Evolutionary conservation across 2,888 invertebrate genomes (phyloP), one percentile per base, ranked within the genome.

Genomic region (Notodonta ziczac): DNA sequence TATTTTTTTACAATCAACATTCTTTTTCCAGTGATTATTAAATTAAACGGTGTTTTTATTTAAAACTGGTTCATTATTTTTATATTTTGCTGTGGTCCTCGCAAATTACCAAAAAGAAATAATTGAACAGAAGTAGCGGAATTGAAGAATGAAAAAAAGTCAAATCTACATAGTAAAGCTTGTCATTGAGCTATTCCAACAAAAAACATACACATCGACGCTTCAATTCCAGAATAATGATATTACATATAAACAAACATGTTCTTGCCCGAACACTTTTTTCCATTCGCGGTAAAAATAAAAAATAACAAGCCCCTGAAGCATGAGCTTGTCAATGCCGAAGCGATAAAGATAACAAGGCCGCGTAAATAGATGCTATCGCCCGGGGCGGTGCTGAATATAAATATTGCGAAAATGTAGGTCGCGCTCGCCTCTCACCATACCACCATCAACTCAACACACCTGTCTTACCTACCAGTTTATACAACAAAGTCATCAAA

Each of bases 341-440:
- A 69, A 72, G 58, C 76, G 66, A 73, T 73, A 70, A 71, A 78
- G 76, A 76, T 80, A 78, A 78, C 79, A 77, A 77, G 77, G 66
- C 69, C 64, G 63, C 68, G 72, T 73, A 77, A 77, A 73, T 72
- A 75, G 76, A 72, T 67, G 60, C 60, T 65, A 78, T 75, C 77
- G 70, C 73, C 62, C 58, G 42, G 61, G 65, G 66, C 65, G 56
- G 57, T 58, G 44, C 64, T 59, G 61, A 71, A 70, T 66, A 75
- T 65, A 74, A 74, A 73, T 73, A 77, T 70, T 61, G 63, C 57
- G 61, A 59, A 62, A 69, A 76, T 71, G 67, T 77, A 69, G 77
- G 77, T 76, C 77, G 69, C 67, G 72, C 70, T 66, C 66, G 60
- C 57, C 65, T 60, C 62, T 66, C 65, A 71, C 69, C 35, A 35